Base-by-base conservation (phyloP, 2,888 invertebrate genomes). In the Ceratothoa steindachneri region DNA sequence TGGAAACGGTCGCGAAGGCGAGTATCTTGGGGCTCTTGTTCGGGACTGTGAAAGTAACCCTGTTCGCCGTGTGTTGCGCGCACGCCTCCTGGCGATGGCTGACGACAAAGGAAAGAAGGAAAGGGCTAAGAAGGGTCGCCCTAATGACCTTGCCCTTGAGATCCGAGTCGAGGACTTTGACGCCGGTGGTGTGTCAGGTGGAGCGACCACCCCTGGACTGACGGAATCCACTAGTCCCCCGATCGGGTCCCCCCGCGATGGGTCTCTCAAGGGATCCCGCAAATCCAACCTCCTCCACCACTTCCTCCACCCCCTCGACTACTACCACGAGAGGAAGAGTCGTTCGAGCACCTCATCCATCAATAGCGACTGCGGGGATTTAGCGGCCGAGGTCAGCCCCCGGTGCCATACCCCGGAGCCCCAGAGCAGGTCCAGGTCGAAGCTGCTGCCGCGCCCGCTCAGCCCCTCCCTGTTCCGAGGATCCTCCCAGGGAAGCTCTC, bases 271-370 rank as follows among this genome's bases (percentile, higher is more conserved):
- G 9, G n/a, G n/a, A n/a, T 1, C 19, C 2, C 19, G 27, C 19
- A 15, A 24, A 60, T 22, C 22, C 27, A 24, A n/a, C 60, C 24
- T 60, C 12, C 67, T 76, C 15, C 76, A 76, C 22, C 30, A 73
- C 52, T 30, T 76, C 0, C 64, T 76, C 4, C 76, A 76, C 64
- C 76, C 76, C 15, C 73, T 76, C 5, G 71, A 70, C 30, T 76
- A 71, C 29, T 75, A 73, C 30, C 75, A 75, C 67, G 73, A 73
- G 28, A 66, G 76, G 4, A 66, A 72, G 4, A 72, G 72, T 30
- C 75, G 76, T 19, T 30, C 30, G 29, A 76, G 73, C 64, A 73
- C 76, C 28, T 9, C 55, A 12, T 71, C 41, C 9, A 72, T 60
- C 2, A 60, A 60, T 24, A 60, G 60, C 24, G 60, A 60, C 24